These are phyloP conservation scores for Illadopsis cleaveri DNA, from an alignment of 2,113 vertebrate species.

Conservation along the genomic window DNA sequence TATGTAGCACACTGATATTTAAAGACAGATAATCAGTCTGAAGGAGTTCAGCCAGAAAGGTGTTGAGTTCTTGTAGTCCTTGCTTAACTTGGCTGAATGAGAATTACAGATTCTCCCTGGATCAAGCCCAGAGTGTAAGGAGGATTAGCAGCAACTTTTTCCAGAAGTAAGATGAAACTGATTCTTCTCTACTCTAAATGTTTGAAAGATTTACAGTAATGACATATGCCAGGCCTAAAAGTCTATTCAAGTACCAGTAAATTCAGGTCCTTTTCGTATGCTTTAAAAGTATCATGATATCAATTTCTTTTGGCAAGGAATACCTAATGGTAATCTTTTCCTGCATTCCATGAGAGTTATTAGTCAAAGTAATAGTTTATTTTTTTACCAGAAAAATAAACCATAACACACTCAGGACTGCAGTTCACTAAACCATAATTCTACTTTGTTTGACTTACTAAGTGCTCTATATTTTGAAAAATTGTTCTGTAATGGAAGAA, in stretches of 20 bases:
- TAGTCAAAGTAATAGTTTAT: constrained; percentile 94
- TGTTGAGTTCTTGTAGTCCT: not conserved
- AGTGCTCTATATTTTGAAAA: constrained; percentile 86
- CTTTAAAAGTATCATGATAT: constrained; percentile 69
- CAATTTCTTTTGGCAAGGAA: constrained; percentile 79
- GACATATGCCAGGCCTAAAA: constrained; percentile 66
- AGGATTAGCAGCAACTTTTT: constrained; percentile 42
- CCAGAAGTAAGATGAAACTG: constrained; percentile 27
- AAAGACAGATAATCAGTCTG: not conserved
- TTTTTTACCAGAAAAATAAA: constrained; percentile 91
- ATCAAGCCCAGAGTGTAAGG: not conserved
- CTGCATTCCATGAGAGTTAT: constrained; percentile 89
- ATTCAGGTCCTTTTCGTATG: constrained; percentile 54
- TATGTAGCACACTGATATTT: not conserved
- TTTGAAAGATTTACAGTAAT: constrained; percentile 63
- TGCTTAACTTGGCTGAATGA: not conserved
- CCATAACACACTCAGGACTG: constrained; percentile 76
- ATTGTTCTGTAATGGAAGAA: constrained; percentile 84
- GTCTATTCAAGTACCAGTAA: constrained; percentile 64
- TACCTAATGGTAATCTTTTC: constrained; percentile 70
- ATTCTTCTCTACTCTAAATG: constrained; percentile 22
- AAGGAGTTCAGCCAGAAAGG: not conserved
- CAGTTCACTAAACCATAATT: constrained; percentile 73
- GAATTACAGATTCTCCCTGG: constrained; percentile 4
- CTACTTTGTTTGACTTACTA: constrained; percentile 90